Base-by-base conservation (phyloP, 35 echinoderm and acorn worm species). In the Lytechinus variegatus region DNA sequence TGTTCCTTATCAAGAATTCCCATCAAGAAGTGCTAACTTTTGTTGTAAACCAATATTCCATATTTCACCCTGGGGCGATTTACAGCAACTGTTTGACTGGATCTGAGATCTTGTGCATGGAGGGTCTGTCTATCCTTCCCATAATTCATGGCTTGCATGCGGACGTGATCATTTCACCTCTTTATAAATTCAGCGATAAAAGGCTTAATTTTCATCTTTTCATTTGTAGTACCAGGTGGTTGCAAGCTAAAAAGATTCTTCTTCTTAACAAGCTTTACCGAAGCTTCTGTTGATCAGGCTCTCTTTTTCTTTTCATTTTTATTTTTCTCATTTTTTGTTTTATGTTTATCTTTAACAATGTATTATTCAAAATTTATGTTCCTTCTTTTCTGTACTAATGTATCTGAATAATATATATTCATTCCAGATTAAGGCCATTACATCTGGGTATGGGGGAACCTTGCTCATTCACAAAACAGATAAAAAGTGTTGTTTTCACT, bases 31-130 rank as follows among this genome's bases (percentile, higher is more conserved):
- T 79, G 66, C 66, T 24, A 79, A 79, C 19, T 79, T 58, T 79
- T 79, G 66, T 79, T 79, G 66, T 79, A 79, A 79, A 79, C 66
- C 66, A 79, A 79, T 79, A 79, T 79, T 79, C 66, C 66, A 79
- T 79, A 79, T 16, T 79, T 79, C 21, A 24, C 66, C 66, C 66
- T 24, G 19, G 19, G 66, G 66, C 66, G 24, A 79, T 79, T 79
- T 79, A 44, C 66, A 79, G 66, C 66, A 79, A 24, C 21, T 79
- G 21, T 79, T 24, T 79, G 66, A 8, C 66, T 79, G 66, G 66
- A 79, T 79, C 19, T 79, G 66, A 24, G n/a, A 24, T 19, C 66
- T 79, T n/a, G 66, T 7, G 4, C 66, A n/a, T 19, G 66, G 66
- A 79, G 66, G 66, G 66, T 79, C 21, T 79, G 56, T 58, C 6